Base-by-base conservation (phyloP, 2,888 invertebrate species). In the Mythimna albipuncta region DNA sequence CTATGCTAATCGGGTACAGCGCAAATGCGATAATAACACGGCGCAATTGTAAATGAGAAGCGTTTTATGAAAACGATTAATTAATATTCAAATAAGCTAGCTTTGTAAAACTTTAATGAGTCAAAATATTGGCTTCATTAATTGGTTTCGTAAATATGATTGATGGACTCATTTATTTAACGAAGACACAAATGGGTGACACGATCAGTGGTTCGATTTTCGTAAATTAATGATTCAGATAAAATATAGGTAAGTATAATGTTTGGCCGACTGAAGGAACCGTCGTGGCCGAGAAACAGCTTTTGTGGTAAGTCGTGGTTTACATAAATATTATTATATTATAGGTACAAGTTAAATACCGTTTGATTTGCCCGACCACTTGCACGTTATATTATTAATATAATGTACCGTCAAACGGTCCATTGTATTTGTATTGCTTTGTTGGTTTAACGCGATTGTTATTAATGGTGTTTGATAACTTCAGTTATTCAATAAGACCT, bases 331-430 rank as follows among this genome's bases (percentile, higher is more conserved):
- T 26, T 26, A 26, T 26, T 26, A 26, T 26, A 26, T 26, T 75
- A 80, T 61, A 10, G 38, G 52, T 57, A 75, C 63, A 75, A 61
- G 67, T 68, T 67, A 65, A 76, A 81, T 72, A 68, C 59, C 26
- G 35, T 55, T 72, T 65, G 50, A 76, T 76, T 55, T 35, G 21
- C 44, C 57, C 54, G 35, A n/a, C 21, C 61, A 72, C 72, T 81
- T 68, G 67, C 79, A 81, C 59, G 72, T 79, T 65, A 79, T 79
- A 76, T 79, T 65, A 79, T 79, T 72, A 68, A 76, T 81, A 68
- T 63, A 76, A 72, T 68, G 59, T 71, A 54, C 57, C 66, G 57
- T 54, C 59, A 65, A 79, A 65, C 68, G 58, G 21, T 68, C 54
- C 50, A 57, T 76, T 76, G 72, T 72, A 68, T 80, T 79, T 67